Percentiles rank a stretch among this genome's conserved stretches.
phyloP scores from a whole-genome alignment of 2,797 vertebrate genomes.

The Coracias cyanogaster region DNA sequence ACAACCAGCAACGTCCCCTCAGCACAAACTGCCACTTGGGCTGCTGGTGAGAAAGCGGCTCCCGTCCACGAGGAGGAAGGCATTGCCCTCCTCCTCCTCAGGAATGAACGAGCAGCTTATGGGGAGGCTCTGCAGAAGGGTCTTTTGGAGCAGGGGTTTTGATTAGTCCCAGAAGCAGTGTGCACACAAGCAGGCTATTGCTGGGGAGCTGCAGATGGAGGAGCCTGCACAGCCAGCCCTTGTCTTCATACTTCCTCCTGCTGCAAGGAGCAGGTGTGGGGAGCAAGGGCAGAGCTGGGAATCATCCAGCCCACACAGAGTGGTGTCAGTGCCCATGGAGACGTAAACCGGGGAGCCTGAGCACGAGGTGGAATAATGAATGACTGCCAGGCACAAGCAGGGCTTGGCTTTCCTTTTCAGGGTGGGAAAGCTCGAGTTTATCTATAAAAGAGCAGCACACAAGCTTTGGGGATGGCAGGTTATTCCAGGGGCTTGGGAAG shows the following conservation, averaged over 20 bases:
- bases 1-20: not conserved
- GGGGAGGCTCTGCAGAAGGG: not conserved
- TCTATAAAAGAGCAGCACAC: not conserved
- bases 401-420: not conserved
- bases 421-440: not conserved
- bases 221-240: not conserved
- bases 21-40: not conserved
- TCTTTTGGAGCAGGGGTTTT: not conserved
- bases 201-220: not conserved
- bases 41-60: not conserved
- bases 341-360: not conserved
- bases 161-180: not conserved
- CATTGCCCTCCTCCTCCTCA: not conserved
- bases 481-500: not conserved
- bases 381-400: not conserved
- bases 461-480: not conserved
- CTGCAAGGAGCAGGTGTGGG: not conserved
- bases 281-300: not conserved
- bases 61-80: rapidly evolving
- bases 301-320: not conserved
- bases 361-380: not conserved
- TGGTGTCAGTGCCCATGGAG: not conserved
- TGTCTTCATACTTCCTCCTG: not conserved
- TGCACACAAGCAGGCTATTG: not conserved
- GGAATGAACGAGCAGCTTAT: not conserved